Conservation (phyloP, 2,113 vertebrate genomes). For the Catharus bicknelli region DNA sequence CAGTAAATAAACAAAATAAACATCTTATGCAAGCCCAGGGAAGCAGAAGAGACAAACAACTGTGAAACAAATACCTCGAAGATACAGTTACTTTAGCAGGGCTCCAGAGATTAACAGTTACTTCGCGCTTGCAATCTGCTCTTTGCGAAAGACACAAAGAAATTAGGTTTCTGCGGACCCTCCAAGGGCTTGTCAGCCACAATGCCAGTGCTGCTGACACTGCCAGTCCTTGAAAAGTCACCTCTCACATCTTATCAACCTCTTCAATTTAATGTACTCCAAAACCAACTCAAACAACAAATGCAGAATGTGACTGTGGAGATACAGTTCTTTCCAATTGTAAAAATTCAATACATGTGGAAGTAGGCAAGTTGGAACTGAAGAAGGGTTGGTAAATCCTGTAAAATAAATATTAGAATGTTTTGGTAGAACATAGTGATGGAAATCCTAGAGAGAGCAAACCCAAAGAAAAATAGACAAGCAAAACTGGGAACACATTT, state of each 20-base stretch:
- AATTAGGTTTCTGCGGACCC: neutral
- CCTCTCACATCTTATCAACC: neutral
- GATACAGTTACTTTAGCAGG: neutral
- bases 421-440: fast-evolving
- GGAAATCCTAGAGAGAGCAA: neutral
- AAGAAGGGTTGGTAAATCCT: neutral
- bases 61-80: neutral
- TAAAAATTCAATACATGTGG: neutral
- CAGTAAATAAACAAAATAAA: constrained; percentile 45
- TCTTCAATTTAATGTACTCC: neutral
- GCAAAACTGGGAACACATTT: neutral
- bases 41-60: constrained; percentile 20
- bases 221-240: neutral
- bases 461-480: neutral
- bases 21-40: neutral
- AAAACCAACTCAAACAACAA: neutral
- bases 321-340: neutral
- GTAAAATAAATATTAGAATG: neutral
- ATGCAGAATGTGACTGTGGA: neutral
- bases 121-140: neutral
- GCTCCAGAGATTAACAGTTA: neutral
- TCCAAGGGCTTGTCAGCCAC: neutral
- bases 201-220: neutral
- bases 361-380: neutral
- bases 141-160: neutral